These are phyloP conservation scores for Protula sp. DNA, from an alignment of 2,888 invertebrate genomes.

Conservation along the genomic window DNA sequence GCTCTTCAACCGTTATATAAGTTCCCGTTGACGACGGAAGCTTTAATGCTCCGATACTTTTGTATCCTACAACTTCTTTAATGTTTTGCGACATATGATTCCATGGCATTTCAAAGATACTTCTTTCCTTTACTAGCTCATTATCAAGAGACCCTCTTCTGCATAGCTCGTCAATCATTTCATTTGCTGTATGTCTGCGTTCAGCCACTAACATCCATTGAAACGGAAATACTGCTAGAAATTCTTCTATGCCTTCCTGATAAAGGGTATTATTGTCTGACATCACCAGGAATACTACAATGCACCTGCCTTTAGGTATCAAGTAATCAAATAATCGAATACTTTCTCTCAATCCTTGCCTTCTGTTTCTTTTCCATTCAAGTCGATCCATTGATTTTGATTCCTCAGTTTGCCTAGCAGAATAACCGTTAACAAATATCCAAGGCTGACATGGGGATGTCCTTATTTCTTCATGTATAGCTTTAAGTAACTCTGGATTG, in stretches of 20 bases:
- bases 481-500: neutral
- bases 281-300: slow-evolving; percentile 29
- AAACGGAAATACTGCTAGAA: slow-evolving; percentile 24
- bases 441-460: slow-evolving; percentile 23
- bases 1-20: no score
- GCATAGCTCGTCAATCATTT: slow-evolving; percentile 20
- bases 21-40: slow-evolving; percentile 29
- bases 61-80: neutral
- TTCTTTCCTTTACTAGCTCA: neutral
- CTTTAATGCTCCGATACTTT: slow-evolving; percentile 8
- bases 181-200: slow-evolving; percentile 20
- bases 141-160: slow-evolving; percentile 16
- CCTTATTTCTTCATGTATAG: slow-evolving; percentile 20
- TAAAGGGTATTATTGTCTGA: slow-evolving; percentile 28
- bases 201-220: slow-evolving; percentile 32
- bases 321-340: slow-evolving; percentile 22
- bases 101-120: slow-evolving; percentile 29
- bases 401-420: slow-evolving; percentile 6
- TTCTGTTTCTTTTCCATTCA: slow-evolving; percentile 28
- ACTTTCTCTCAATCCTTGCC: slow-evolving; percentile 30
- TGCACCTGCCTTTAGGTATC: slow-evolving; percentile 25
- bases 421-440: slow-evolving; percentile 35
- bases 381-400: slow-evolving; percentile 12
- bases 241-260: slow-evolving; percentile 30
- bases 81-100: slow-evolving; percentile 20